phyloP scores from a whole-genome alignment of 2,113 vertebrate genomes.

The Callaeas wilsoni region DNA sequence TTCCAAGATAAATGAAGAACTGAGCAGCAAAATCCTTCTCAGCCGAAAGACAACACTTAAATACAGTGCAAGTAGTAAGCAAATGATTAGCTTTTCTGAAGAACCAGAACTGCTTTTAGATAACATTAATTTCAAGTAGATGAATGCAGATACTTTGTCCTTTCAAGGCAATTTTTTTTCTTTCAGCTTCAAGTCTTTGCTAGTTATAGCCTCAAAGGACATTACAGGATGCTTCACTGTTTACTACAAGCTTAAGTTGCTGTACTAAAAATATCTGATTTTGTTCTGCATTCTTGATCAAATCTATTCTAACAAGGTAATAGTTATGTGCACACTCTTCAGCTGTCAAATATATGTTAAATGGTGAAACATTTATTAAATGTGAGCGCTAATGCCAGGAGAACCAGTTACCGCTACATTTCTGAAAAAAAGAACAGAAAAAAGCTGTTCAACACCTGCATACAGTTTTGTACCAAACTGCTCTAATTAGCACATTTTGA shows the following conservation, averaged over 20 bases:
- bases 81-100: background rate
- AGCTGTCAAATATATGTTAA: conserved; percentile 17
- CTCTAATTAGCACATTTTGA: conserved; percentile 74
- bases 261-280: background rate
- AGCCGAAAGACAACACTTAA: background rate
- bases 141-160: background rate
- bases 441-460: conserved; percentile 64
- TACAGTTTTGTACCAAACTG: conserved; percentile 60
- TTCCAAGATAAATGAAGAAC: background rate
- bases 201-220: background rate
- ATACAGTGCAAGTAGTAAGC: background rate
- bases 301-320: conserved; percentile 6
- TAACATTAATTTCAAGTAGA: background rate
- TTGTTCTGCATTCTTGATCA: background rate
- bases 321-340: background rate
- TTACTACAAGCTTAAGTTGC: background rate
- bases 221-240: background rate
- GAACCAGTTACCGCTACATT: background rate
- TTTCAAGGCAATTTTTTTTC: background rate
- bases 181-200: background rate
- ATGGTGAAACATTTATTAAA: background rate
- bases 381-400: background rate
- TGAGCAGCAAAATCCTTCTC: background rate
- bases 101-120: background rate
- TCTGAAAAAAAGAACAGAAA: conserved; percentile 22